Percentiles rank a stretch among this genome's conserved stretches.
Evolutionary conservation across 1,140 invertebrate genomes (phyloP).

Genomic region (Heliothis virescens): DNA sequence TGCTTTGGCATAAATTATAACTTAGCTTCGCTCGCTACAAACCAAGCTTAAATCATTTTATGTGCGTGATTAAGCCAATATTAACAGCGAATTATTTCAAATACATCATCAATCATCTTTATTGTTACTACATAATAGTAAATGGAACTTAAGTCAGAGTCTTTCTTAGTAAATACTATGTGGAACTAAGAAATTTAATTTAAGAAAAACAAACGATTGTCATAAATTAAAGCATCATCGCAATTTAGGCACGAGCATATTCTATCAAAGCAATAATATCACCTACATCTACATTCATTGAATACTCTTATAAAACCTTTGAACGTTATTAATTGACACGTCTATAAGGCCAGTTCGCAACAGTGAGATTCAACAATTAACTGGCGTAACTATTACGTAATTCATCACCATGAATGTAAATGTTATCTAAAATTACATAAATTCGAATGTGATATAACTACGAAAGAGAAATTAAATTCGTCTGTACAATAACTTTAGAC

Average conservation of each 20-base stretch:
- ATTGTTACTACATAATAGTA: constrained; percentile 14
- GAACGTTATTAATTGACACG: constrained; percentile 80
- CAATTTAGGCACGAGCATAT: constrained; percentile 73
- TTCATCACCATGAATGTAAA: constrained; percentile 64
- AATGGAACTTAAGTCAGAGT: constrained; percentile 33
- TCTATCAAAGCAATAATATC: constrained; percentile 61
- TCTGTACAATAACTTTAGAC: constrained; percentile 62
- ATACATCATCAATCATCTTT: neutral
- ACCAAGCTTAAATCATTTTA: neutral
- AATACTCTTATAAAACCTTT: constrained; percentile 66
- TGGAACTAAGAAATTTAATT: constrained; percentile 69
- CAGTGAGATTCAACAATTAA: constrained; percentile 37
- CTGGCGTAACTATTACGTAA: constrained; percentile 55
- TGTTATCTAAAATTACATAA: constrained; percentile 81
- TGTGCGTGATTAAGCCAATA: constrained; percentile 5
- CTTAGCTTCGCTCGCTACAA: neutral
- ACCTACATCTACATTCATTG: constrained; percentile 55
- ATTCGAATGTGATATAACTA: constrained; percentile 78
- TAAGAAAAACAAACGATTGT: constrained; percentile 41
- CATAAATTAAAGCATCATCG: constrained; percentile 67
- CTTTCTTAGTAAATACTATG: constrained; percentile 50
- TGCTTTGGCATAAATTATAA: constrained; percentile 35
- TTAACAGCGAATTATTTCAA: neutral
- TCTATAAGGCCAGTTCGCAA: constrained; percentile 50
- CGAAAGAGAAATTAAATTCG: constrained; percentile 56